Percentiles rank a stretch among this genome's conserved stretches.
phyloP scores from a whole-genome alignment of 2,797 vertebrate genomes.

The Numenius phaeopus region DNA sequence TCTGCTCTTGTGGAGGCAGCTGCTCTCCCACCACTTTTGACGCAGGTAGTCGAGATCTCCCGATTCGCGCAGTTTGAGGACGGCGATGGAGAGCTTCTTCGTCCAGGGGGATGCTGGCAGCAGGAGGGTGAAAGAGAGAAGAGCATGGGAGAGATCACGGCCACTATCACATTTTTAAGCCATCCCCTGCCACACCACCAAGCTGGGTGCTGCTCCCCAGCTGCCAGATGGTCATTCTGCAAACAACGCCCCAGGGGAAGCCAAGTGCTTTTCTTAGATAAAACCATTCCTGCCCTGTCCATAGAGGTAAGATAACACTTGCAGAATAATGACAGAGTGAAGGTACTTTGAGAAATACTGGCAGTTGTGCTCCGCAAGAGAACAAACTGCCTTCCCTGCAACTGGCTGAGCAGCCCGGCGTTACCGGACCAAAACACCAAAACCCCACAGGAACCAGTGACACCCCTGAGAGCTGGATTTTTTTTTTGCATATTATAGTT shows the following conservation, averaged over 20 bases:
- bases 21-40: constrained; percentile 90
- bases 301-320: rapidly evolving
- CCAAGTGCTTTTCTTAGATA: background rate
- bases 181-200: rapidly evolving
- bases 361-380: rapidly evolving
- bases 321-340: rapidly evolving
- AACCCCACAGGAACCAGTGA: background rate
- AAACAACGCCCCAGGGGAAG: rapidly evolving
- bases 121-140: background rate
- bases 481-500: background rate
- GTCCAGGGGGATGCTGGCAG: constrained; percentile 82
- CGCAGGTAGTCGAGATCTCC: constrained; percentile 83
- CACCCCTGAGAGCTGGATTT: rapidly evolving
- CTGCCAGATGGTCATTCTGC: rapidly evolving
- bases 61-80: constrained; percentile 85
- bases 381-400: background rate
- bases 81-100: constrained; percentile 83
- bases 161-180: background rate
- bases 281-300: rapidly evolving
- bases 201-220: rapidly evolving
- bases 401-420: rapidly evolving
- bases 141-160: background rate
- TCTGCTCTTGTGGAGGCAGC: constrained; percentile 67
- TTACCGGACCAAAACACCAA: background rate
- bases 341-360: background rate